phyloP scores from a whole-genome alignment of 1,140 invertebrate species.

The Sarcophaga peregrina region DNA sequence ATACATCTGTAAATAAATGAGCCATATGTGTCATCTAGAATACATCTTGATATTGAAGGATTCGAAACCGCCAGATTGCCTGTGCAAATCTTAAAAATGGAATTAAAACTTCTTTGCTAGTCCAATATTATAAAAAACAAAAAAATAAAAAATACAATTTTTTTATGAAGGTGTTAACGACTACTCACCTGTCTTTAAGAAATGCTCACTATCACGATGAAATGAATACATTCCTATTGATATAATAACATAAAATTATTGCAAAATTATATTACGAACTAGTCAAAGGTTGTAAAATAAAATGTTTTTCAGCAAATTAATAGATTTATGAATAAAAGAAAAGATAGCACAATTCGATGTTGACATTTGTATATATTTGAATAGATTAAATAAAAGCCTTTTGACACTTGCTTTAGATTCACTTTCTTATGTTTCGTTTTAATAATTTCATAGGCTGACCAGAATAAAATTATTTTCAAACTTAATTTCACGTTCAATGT shows the following conservation, averaged over 20 bases:
- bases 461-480: not conserved
- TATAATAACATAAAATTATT: conserved; percentile 14
- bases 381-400: not conserved
- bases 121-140: too few relatives aligned
- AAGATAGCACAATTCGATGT: conserved; percentile 18
- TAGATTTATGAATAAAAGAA: not conserved
- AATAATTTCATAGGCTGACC: not conserved
- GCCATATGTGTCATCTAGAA: too few relatives aligned
- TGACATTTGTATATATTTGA: not conserved
- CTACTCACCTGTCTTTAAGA: not conserved
- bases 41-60: too few relatives aligned
- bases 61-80: too few relatives aligned
- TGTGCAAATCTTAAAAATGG: too few relatives aligned
- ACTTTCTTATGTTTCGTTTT: not conserved
- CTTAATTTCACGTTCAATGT: too few relatives aligned
- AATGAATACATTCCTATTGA: not conserved
- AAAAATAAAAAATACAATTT: not conserved
- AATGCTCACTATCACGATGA: not conserved
- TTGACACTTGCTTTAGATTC: not conserved
- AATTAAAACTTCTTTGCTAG: too few relatives aligned
- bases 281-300: conserved; percentile 17
- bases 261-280: not conserved
- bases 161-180: not conserved
- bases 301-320: conserved; percentile 9
- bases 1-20: too few relatives aligned